phyloP scores from a whole-genome alignment of 2,797 vertebrate genomes.

The Triplophysa yarkandensis region DNA sequence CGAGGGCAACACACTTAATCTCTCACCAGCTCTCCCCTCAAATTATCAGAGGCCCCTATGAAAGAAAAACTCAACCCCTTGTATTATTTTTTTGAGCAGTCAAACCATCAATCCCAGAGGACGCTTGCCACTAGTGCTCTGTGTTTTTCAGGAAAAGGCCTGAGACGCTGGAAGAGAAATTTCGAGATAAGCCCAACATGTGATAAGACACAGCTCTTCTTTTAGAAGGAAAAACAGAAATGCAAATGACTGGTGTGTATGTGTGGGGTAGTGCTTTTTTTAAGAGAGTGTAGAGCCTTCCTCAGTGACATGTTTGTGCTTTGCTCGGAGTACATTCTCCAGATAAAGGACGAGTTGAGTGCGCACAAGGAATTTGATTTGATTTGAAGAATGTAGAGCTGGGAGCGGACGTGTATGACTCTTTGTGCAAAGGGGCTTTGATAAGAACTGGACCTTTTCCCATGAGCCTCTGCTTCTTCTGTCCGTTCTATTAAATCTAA shows the following conservation, averaged over 20 bases:
- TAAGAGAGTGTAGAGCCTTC: conserved; percentile 67
- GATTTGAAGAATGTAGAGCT: conserved; percentile 76
- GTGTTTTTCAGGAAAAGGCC: conserved; percentile 79
- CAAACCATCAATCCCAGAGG: conserved; percentile 60
- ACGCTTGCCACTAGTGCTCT: conserved; percentile 64
- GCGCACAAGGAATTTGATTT: conserved; percentile 80
- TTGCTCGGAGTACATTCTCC: conserved; percentile 78
- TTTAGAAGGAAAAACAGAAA: conserved; percentile 65
- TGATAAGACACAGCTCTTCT: conserved; percentile 69
- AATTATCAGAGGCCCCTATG: conserved; percentile 63
- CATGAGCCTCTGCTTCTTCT: conserved; percentile 59
- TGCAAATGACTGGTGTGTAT: conserved; percentile 69
- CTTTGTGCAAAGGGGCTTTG: conserved; percentile 60
- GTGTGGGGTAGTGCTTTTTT: conserved; percentile 40
- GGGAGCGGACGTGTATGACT: conserved; percentile 72
- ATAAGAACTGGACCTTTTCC: conserved; percentile 70
- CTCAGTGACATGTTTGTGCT: conserved; percentile 82
- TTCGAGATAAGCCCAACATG: conserved; percentile 70
- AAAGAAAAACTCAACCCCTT: conserved; percentile 56
- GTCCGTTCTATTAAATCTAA: conserved; percentile 16
- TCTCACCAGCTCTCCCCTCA: conserved; percentile 53
- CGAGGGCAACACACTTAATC: conserved; percentile 55
- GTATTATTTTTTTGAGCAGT: not conserved
- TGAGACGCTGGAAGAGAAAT: conserved; percentile 74
- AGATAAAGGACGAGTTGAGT: conserved; percentile 80